Evolutionary conservation across 1,140 invertebrate species (phyloP), one percentile per base, ranked within the genome.

Genomic region (Telenomus remus): DNA sequence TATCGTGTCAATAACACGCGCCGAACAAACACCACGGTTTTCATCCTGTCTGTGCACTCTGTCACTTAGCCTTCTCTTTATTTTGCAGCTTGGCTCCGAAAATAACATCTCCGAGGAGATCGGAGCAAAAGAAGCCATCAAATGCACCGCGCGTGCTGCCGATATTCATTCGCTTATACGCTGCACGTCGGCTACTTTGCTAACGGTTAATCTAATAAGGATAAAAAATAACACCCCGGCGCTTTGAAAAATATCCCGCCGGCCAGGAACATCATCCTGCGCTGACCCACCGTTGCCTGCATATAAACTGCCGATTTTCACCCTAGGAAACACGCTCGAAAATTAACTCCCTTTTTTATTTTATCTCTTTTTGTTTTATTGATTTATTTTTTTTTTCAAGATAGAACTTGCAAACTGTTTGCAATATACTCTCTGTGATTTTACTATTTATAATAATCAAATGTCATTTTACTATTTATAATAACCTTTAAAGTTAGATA

Each of bases 141-240:
- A 84, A 83, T 72, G 80, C 68, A 59, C 76, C 81, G 81, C 81
- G 79, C 78, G 80, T 82, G 19, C 19, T 39, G 9, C 37, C 37
- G 81, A 82, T 85, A 85, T 84, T 85, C 84, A 85, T 84, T 79
- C 80, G 79, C 76, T 27, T 83, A 84, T 83, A 80, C 84, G 19
- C 46, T 80, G 80, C 80, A 84, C 83, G 79, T 85, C 80, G 80
- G 80, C 85, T 85, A 27, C 19, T 27, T 27, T 27, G 19, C 19
- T 27, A 85, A 85, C 83, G 79, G 82, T 79, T 81, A 85, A 87
- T 87, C 84, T 87, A 87, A 87, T 87, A 85, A 85, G 84, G 84
- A 87, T 86, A 87, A 87, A 87, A 87, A 87, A 85, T 86, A 87
- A 84, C 84, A 79, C 79, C 79, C 11, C 71, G 43, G 56, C 55